A percentile compares a stretch with the other conserved stretches of the same genome.
Evolutionary conservation across 2,888 invertebrate species (phyloP).

Genomic region (Ptychoptera contaminata): DNA sequence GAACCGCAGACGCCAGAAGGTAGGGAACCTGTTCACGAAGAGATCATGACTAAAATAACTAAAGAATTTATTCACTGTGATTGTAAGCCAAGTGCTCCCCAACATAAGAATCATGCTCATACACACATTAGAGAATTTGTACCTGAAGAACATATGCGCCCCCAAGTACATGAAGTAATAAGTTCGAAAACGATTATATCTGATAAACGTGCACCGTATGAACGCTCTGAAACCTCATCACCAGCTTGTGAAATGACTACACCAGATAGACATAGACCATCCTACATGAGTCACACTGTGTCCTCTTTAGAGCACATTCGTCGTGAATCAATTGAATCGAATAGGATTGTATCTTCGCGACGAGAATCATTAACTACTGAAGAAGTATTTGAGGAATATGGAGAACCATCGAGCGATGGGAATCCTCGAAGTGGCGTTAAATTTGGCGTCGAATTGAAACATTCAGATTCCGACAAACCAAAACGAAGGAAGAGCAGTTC

Average conservation of each 20-base stretch:
- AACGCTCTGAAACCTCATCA: neutral
- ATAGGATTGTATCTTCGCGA: neutral
- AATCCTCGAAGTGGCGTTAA: conserved; percentile 41
- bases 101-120: too few relatives aligned
- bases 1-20: too few relatives aligned
- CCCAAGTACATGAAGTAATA: conserved; percentile 18
- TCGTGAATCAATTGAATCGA: conserved; percentile 19
- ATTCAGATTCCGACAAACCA: conserved; percentile 33
- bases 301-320: conserved; percentile 28
- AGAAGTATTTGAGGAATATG: conserved; percentile 23
- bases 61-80: too few relatives aligned
- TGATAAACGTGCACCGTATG: conserved; percentile 14
- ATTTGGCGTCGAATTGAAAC: conserved; percentile 50
- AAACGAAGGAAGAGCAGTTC: conserved; percentile 33
- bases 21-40: too few relatives aligned
- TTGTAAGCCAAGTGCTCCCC: too few relatives aligned
- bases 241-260: conserved; percentile 5
- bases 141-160: too few relatives aligned
- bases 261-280: conserved; percentile 18
- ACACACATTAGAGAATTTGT: too few relatives aligned
- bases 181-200: conserved; percentile 24
- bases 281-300: conserved; percentile 31
- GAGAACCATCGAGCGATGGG: conserved; percentile 28
- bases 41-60: too few relatives aligned
- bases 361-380: conserved; percentile 15